Evolutionary conservation across 2,888 invertebrate genomes (phyloP).

Genomic region (Neoitamus cyanurus): DNA sequence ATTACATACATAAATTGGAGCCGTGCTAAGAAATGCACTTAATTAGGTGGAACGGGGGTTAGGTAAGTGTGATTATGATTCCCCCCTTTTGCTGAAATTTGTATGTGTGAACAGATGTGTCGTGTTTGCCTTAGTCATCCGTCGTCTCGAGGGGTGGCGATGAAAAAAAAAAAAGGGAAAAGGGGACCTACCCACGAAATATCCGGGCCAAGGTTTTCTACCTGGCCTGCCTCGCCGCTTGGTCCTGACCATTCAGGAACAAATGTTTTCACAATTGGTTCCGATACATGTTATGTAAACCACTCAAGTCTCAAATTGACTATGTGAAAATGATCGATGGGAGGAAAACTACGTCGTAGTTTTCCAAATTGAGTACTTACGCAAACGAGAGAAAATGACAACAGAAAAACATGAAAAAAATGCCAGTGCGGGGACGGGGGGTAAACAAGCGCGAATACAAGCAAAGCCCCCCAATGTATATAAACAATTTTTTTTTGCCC

Average conservation of each 20-base stretch:
- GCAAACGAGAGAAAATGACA: conserved; percentile 30
- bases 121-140: conserved; percentile 9
- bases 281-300: not conserved
- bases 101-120: not conserved
- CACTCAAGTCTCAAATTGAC: not conserved
- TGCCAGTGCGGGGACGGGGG: not conserved
- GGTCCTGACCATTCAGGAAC: too few species aligned
- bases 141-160: not conserved
- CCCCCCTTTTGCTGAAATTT: not conserved
- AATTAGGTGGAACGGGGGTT: conserved; percentile 15
- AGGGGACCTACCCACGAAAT: not conserved
- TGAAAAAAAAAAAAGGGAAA: not conserved
- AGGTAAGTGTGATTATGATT: conserved; percentile 9
- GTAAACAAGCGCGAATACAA: not conserved
- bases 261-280: not conserved
- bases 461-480: not conserved
- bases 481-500: conserved; percentile 9
- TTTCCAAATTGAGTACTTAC: conserved; percentile 31
- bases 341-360: conserved; percentile 28
- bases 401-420: not conserved
- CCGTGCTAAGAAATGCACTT: not conserved
- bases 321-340: conserved; percentile 19
- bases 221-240: not conserved
- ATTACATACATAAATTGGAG: conserved; percentile 33
- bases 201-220: not conserved